Conservation (phyloP, 1,140 invertebrate species). For the Whitmania pigra region DNA sequence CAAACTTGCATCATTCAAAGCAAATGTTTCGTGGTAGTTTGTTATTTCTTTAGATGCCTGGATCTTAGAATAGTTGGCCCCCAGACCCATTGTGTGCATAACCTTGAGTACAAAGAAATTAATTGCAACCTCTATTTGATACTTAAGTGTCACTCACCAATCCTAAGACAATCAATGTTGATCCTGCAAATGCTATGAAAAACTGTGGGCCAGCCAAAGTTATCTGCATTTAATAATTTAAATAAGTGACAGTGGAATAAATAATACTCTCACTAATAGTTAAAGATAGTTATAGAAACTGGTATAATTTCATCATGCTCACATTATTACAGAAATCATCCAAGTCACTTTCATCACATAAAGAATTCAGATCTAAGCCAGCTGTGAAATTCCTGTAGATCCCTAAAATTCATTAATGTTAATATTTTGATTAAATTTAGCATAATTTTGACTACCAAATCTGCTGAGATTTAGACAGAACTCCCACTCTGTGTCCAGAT, state of each 20-base stretch:
- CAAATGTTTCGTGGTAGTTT: conserved; percentile 37
- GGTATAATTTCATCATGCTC: conserved; percentile 11
- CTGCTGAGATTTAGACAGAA: conserved; percentile 47
- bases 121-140: too few species aligned
- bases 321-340: conserved; percentile 34
- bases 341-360: conserved; percentile 32
- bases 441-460: conserved; percentile 51
- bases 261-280: background rate
- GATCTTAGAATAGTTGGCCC: conserved; percentile 88
- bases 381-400: conserved; percentile 33
- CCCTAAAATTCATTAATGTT: conserved; percentile 27
- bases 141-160: conserved; percentile 30
- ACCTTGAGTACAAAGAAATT: conserved; percentile 44
- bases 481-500: conserved; percentile 22
- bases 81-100: conserved; percentile 84
- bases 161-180: conserved; percentile 32
- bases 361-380: conserved; percentile 26
- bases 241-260: background rate
- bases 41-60: conserved; percentile 46
- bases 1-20: conserved; percentile 15
- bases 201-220: conserved; percentile 35
- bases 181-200: conserved; percentile 33
- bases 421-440: background rate
- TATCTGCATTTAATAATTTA: conserved; percentile 27
- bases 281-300: background rate